phyloP scores from a whole-genome alignment of 2,113 vertebrate genomes.

The Scomber japonicus region DNA sequence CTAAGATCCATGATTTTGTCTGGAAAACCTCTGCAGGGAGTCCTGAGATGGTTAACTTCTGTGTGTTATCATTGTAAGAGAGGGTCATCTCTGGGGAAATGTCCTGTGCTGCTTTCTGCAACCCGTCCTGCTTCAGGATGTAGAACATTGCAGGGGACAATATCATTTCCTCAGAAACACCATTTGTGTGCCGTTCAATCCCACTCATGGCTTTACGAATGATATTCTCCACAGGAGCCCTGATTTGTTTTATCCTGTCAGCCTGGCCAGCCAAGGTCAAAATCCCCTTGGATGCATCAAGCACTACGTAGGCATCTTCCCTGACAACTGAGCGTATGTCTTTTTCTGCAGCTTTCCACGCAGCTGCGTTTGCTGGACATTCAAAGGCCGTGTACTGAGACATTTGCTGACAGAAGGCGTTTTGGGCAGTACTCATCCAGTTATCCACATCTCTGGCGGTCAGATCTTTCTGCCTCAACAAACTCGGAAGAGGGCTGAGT shows the following conservation, averaged over 20 bases:
- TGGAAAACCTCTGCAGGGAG: conserved; percentile 78
- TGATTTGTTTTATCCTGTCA: conserved; percentile 70
- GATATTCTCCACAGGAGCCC: conserved; percentile 62
- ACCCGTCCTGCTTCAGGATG: conserved; percentile 80
- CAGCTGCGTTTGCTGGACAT: not conserved
- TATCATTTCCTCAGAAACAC: conserved; percentile 65
- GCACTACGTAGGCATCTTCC: conserved; percentile 67
- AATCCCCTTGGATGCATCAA: conserved; percentile 45
- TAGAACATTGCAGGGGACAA: conserved; percentile 76
- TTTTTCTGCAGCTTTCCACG: conserved; percentile 82
- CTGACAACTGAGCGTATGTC: conserved; percentile 57
- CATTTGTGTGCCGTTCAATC: conserved; percentile 80
- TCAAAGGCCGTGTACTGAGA: conserved; percentile 78
- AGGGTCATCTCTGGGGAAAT: conserved; percentile 79
- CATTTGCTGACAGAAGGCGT: conserved; percentile 73
- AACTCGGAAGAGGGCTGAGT: conserved; percentile 80
- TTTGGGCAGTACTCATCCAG: conserved; percentile 79
- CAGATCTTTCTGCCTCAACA: conserved; percentile 78
- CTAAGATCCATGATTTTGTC: conserved; percentile 84
- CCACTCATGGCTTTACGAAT: conserved; percentile 69
- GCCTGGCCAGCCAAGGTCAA: conserved; percentile 83
- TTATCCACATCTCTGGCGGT: conserved; percentile 60
- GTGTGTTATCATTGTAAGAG: conserved; percentile 70
- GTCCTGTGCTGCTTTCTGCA: conserved; percentile 53
- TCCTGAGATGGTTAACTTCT: conserved; percentile 82